phyloP scores from a whole-genome alignment of 1,140 invertebrate genomes.

The Anastrepha obliqua region DNA sequence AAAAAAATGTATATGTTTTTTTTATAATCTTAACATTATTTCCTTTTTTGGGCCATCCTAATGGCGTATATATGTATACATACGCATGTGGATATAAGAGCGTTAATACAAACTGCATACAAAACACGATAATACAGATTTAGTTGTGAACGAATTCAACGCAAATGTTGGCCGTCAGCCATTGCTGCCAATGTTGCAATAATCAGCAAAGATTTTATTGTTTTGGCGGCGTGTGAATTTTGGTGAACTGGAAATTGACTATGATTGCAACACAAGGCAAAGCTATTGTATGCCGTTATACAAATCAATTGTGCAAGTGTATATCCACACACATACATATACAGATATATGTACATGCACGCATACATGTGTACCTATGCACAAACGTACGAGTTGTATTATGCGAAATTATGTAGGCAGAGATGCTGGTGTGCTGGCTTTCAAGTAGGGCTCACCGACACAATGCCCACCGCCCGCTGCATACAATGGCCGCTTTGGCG shows the following conservation, averaged over 20 bases:
- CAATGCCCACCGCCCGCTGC: background rate
- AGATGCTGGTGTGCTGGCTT: background rate
- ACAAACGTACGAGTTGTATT: background rate
- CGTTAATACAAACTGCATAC: background rate
- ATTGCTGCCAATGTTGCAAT: background rate
- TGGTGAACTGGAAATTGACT: slow-evolving; percentile 32
- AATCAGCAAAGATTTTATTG: slow-evolving; percentile 46
- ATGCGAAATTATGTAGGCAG: background rate
- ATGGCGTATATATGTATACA: background rate
- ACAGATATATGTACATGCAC: background rate
- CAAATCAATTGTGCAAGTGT: background rate
- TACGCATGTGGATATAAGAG: background rate
- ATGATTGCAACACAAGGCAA: slow-evolving; percentile 38
- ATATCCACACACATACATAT: background rate
- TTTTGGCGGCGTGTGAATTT: slow-evolving; percentile 43
- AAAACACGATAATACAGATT: background rate
- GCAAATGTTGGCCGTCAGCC: background rate
- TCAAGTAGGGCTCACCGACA: background rate
- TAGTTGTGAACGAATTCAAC: slow-evolving; percentile 8
- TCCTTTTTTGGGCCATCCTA: background rate
- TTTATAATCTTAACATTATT: too few species aligned
- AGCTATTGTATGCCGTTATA: background rate
- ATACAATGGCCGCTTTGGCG: background rate
- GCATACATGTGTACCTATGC: background rate
- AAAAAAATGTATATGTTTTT: too few species aligned